Evolutionary conservation across 2,113 vertebrate genomes (phyloP).

Genomic region (Engystomops pustulosus): DNA sequence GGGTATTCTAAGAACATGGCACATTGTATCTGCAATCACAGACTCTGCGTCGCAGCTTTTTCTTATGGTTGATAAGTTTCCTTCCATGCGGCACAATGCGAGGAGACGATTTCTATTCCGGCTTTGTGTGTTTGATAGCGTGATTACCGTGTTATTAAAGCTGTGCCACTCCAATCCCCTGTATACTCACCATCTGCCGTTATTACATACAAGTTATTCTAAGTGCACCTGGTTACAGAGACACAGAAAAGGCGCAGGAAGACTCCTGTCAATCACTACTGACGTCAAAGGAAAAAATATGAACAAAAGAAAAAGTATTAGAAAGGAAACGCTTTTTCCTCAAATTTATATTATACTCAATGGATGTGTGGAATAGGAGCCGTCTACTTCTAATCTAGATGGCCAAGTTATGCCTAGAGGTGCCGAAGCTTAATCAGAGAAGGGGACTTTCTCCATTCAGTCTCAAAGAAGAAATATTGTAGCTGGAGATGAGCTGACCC

Average conservation of each 20-base stretch:
- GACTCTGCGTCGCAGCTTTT: background rate
- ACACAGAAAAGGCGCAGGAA: background rate
- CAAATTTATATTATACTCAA: no score
- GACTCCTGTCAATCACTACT: background rate
- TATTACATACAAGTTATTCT: slow-evolving; percentile 37
- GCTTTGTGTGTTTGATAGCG: slow-evolving; percentile 40
- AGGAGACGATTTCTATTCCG: background rate
- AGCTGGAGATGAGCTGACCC: no score
- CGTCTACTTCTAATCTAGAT: no score
- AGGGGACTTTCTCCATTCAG: no score
- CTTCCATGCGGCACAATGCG: slow-evolving; percentile 16
- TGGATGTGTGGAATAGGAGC: background rate
- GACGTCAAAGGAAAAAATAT: background rate
- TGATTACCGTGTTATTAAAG: slow-evolving; percentile 42
- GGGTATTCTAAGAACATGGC: slow-evolving; percentile 15
- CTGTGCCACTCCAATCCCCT: slow-evolving; percentile 40
- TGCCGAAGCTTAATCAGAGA: no score
- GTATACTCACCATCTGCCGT: slow-evolving; percentile 52
- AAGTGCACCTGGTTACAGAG: slow-evolving; percentile 32
- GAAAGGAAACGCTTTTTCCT: no score
- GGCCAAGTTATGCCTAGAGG: no score
- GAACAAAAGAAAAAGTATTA: background rate
- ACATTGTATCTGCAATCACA: slow-evolving; percentile 34
- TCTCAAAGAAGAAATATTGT: no score
- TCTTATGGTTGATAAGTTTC: slow-evolving; percentile 33